phyloP scores from a whole-genome alignment of 1,140 invertebrate genomes.

The Phymastichus coffea region DNA sequence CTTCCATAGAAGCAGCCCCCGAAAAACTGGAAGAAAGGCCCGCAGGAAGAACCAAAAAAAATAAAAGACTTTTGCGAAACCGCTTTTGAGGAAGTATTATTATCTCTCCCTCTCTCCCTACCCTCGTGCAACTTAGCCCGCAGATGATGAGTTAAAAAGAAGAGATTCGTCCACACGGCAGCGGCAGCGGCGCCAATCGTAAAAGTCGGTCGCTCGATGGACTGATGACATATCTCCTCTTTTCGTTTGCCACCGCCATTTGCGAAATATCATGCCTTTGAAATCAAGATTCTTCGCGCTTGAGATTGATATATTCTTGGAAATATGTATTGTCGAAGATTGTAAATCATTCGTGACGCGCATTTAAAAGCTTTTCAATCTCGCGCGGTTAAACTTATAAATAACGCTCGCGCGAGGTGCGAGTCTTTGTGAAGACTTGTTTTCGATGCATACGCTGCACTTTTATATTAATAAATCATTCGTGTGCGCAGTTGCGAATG shows the following conservation, averaged over 20 bases:
- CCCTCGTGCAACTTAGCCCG: background rate
- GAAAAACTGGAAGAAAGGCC: background rate
- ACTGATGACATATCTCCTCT: conserved; percentile 33
- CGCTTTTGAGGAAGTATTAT: conserved; percentile 2
- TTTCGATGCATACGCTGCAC: too few relatives aligned
- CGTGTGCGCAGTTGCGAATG: too few relatives aligned
- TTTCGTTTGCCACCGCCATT: conserved; percentile 16
- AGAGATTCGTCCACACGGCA: conserved; percentile 2
- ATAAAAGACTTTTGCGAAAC: background rate
- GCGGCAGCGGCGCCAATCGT: conserved; percentile 46
- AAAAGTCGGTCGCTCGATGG: conserved; percentile 46
- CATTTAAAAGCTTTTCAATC: conserved; percentile 13
- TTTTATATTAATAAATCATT: too few relatives aligned
- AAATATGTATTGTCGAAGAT: conserved; percentile 13
- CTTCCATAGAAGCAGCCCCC: background rate
- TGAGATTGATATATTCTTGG: conserved; percentile 22
- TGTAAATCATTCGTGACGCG: conserved; percentile 8
- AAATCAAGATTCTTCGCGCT: conserved; percentile 1
- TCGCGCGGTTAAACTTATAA: background rate
- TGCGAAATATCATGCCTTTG: conserved; percentile 14
- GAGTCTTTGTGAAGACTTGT: too few relatives aligned
- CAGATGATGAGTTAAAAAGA: background rate
- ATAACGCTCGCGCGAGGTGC: background rate
- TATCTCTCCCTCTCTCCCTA: background rate
- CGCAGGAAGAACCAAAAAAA: background rate